Base-by-base conservation (phyloP, 1,140 invertebrate species). In the Halictus rubicundus region DNA sequence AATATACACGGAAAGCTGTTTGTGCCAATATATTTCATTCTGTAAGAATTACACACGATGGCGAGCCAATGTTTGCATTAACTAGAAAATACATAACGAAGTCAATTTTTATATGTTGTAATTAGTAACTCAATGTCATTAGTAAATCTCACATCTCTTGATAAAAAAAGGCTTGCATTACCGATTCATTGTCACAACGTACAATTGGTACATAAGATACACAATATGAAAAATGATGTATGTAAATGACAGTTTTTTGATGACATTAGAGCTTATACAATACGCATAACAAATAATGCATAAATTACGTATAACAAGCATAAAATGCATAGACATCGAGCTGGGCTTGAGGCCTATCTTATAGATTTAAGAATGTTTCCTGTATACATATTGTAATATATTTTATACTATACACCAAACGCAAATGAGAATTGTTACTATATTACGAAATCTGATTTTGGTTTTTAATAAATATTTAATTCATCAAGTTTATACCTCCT, bases 311-410 rank as follows among this genome's bases (percentile, higher is more conserved):
- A 74, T 57, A 23, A 74, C 42, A 71, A 63, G 39, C 63, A 60
- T 70, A 66, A 68, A 52, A 54, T 77, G 73, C 64, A 77, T 80
- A 52, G 63, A 87, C 78, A 81, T 85, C 81, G 78, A 88, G 86
- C 77, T 88, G 81, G 83, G 87, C 83, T 85, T 85, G 78, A 78
- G 81, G 81, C 83, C 81, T 87, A 86, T 74, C 65, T 82, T 78
- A 78, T 77, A 83, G 57, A 77, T 74, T 76, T 78, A 80, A 70
- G 63, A 49, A 82, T 59, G 61, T 85, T 81, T 73, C 52, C 71
- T 80, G 66, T 88, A 82, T 72, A 87, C 63, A 88, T 79, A 88
- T 78, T 88, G 88, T 89, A 89, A 89, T 89, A 89, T 88, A 89
- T 89, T 89, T 89, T 89, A 82, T 89, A 88, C 85, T 83, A 74